Evolutionary conservation across 2,888 invertebrate species (phyloP).

Genomic region (Acanthosepion esculentum): DNA sequence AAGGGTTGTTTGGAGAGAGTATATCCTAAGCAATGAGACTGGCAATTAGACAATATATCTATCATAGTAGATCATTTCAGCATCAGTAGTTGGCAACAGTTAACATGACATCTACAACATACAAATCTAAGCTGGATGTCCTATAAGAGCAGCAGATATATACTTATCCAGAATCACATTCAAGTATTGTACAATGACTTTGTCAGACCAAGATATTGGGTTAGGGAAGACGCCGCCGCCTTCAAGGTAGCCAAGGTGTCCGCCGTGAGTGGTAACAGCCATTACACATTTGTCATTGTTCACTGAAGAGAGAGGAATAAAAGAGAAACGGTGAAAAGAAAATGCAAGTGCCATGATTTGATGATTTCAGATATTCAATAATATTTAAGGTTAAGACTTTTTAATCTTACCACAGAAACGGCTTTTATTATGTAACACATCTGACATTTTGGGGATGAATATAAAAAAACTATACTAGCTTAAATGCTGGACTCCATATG

Average conservation of each 20-base stretch:
- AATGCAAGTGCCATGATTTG: neutral
- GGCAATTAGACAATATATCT: neutral
- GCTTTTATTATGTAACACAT: too few species aligned
- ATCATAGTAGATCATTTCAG: slow-evolving; percentile 2
- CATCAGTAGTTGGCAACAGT: neutral
- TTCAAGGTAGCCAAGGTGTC: slow-evolving; percentile 95
- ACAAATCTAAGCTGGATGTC: neutral
- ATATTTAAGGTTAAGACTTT: too few species aligned
- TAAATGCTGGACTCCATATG: too few species aligned
- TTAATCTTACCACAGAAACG: too few species aligned
- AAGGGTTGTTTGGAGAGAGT: neutral
- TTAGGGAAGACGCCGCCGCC: slow-evolving; percentile 90
- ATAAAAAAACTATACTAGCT: too few species aligned
- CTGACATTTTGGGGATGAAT: too few species aligned
- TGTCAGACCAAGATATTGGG: slow-evolving; percentile 93
- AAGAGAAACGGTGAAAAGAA: neutral
- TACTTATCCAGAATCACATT: slow-evolving; percentile 72
- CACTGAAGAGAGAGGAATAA: slow-evolving; percentile 56
- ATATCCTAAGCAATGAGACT: neutral
- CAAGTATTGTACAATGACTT: slow-evolving; percentile 87
- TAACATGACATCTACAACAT: neutral
- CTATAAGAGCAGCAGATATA: neutral
- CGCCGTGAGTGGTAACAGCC: slow-evolving; percentile 90
- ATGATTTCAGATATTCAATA: too few species aligned
- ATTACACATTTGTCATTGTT: slow-evolving; percentile 78